phyloP scores from a whole-genome alignment of 1,140 invertebrate species.

The Parasteatoda tepidariorum region DNA sequence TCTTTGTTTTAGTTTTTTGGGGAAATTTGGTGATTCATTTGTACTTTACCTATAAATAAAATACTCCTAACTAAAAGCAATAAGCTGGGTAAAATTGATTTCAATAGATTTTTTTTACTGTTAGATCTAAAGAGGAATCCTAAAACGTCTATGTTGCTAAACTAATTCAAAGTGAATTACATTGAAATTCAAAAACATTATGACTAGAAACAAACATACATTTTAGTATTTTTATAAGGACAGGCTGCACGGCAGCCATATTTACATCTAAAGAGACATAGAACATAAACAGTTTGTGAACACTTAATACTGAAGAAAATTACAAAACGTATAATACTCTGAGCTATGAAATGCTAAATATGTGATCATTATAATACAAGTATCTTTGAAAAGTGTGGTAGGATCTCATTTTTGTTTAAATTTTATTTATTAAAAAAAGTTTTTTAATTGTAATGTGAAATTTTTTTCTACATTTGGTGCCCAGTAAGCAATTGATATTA shows the following conservation, averaged over 20 bases:
- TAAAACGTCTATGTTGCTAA: background rate
- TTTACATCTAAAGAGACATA: background rate
- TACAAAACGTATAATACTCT: background rate
- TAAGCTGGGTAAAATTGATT: too few relatives aligned
- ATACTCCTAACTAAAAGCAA: too few relatives aligned
- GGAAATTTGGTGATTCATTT: too few relatives aligned
- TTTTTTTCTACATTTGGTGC: too few relatives aligned
- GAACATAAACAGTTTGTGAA: background rate
- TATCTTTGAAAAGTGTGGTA: background rate
- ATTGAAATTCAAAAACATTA: background rate
- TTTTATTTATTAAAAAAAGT: too few relatives aligned
- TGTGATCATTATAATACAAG: background rate
- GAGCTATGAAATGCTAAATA: background rate
- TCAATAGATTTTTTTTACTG: too few relatives aligned
- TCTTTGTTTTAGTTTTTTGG: too few relatives aligned
- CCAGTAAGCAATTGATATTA: too few relatives aligned
- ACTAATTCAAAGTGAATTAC: background rate
- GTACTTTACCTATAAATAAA: too few relatives aligned
- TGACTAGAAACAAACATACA: background rate
- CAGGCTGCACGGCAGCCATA: constrained; percentile 42
- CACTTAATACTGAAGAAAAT: background rate
- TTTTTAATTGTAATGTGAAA: too few relatives aligned
- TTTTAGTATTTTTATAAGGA: background rate
- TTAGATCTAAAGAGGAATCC: too few relatives aligned
- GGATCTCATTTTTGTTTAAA: background rate